phyloP scores from a whole-genome alignment of 1,140 invertebrate genomes.

The Apis florea region DNA sequence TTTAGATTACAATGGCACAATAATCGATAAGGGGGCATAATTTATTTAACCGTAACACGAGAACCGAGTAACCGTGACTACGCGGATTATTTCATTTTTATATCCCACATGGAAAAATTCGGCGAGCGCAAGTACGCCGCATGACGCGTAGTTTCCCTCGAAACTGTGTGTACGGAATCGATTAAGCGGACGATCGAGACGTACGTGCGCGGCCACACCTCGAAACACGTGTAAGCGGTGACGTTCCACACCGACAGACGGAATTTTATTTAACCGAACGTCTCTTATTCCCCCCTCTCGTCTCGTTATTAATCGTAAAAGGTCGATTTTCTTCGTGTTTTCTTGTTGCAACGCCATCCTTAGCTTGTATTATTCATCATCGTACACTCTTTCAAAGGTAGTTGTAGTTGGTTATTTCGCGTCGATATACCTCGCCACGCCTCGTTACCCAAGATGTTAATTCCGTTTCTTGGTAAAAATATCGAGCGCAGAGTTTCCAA shows the following conservation, averaged over 20 bases:
- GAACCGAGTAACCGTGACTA: conserved; percentile 10
- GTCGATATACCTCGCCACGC: too few relatives aligned
- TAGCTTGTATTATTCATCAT: not conserved
- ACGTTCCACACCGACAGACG: not conserved
- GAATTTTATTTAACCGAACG: conserved; percentile 1
- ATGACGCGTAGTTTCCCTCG: too few relatives aligned
- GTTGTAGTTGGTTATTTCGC: too few relatives aligned
- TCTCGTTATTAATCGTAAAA: not conserved
- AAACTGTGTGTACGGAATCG: not conserved
- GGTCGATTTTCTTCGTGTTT: not conserved
- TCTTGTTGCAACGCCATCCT: not conserved
- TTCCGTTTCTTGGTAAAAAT: too few relatives aligned
- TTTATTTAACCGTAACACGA: conserved; percentile 38
- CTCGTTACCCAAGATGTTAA: too few relatives aligned
- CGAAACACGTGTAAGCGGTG: not conserved
- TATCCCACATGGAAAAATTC: not conserved
- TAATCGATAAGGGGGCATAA: conserved; percentile 37
- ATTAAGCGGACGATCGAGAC: conserved; percentile 23
- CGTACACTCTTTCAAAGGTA: not conserved
- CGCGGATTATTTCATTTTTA: not conserved
- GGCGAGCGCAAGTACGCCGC: too few relatives aligned
- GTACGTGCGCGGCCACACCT: conserved; percentile 31
- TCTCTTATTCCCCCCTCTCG: not conserved
- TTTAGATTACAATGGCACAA: conserved; percentile 31
- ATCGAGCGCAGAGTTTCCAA: not conserved